Evolutionary conservation across 2,797 vertebrate species (phyloP).

Genomic region (Paguma larvata): DNA sequence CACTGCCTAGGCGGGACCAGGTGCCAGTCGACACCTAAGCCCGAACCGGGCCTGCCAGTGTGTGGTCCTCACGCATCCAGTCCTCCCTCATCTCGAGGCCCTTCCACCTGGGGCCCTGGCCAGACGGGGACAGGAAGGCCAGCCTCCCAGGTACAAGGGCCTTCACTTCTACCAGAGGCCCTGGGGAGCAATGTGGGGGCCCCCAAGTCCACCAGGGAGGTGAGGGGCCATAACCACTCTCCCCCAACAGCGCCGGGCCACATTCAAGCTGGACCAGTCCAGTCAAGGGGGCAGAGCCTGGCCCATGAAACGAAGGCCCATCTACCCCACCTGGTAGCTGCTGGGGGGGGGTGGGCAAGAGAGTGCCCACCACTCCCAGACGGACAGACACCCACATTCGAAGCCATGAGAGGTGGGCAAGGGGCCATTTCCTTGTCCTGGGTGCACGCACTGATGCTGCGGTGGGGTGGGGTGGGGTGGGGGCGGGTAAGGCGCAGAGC

Average conservation of each 20-base stretch:
- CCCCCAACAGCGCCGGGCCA: neutral
- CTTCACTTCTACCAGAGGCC: neutral
- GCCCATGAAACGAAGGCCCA: neutral
- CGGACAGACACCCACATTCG: neutral
- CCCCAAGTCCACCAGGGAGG: neutral
- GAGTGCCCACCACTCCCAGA: neutral
- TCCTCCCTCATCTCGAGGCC: accelerated
- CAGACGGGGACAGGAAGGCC: neutral
- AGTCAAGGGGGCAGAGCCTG: neutral
- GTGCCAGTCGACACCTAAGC: no score
- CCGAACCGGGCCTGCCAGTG: accelerated
- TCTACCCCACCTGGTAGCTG: neutral
- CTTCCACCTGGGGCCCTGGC: neutral
- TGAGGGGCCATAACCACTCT: neutral
- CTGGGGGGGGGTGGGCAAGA: neutral
- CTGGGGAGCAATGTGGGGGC: neutral
- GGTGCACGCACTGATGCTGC: neutral
- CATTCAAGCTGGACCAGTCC: neutral
- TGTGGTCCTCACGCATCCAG: neutral
- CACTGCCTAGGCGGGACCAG: neutral
- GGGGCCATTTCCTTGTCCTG: neutral
- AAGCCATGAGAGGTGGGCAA: accelerated
- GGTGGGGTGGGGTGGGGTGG: no score
- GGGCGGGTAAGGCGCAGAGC: neutral
- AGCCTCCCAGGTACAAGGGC: neutral